phyloP scores from a whole-genome alignment of 2,797 vertebrate genomes.

The Dipus sagitta region DNA sequence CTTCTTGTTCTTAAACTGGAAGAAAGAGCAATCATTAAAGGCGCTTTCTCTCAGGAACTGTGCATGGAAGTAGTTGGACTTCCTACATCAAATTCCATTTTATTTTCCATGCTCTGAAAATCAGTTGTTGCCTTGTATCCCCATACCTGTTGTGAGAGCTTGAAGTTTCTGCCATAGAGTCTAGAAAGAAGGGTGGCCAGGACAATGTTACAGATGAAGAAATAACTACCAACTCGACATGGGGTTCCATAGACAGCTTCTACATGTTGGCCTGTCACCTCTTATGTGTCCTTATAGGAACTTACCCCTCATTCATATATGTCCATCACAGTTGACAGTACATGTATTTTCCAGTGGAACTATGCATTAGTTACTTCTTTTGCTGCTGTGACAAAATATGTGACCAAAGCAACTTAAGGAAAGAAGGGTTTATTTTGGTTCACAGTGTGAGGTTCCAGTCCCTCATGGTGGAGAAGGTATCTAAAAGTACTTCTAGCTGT shows the following conservation, averaged over 20 bases:
- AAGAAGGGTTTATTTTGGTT: background rate
- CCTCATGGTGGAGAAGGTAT: background rate
- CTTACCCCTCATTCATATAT: background rate
- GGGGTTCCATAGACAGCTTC: background rate
- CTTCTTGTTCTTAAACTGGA: background rate
- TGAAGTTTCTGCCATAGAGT: background rate
- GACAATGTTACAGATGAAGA: background rate
- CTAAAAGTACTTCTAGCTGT: background rate
- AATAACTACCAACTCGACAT: background rate
- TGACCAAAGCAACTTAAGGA: background rate
- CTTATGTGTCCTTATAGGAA: background rate
- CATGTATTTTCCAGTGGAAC: background rate
- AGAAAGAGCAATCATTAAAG: background rate
- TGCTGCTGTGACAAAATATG: too few species aligned
- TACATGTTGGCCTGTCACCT: background rate
- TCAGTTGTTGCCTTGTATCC: background rate
- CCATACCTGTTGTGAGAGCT: background rate
- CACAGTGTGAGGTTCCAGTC: background rate
- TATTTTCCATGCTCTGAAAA: background rate
- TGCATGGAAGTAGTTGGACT: rapidly evolving
- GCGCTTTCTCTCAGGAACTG: background rate
- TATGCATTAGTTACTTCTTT: background rate
- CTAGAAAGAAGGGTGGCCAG: rapidly evolving
- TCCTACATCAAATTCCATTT: background rate
- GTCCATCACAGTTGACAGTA: background rate